These are phyloP conservation scores for Phataginus tricuspis DNA, from an alignment of 2,797 vertebrate genomes.

Conservation along the genomic window DNA sequence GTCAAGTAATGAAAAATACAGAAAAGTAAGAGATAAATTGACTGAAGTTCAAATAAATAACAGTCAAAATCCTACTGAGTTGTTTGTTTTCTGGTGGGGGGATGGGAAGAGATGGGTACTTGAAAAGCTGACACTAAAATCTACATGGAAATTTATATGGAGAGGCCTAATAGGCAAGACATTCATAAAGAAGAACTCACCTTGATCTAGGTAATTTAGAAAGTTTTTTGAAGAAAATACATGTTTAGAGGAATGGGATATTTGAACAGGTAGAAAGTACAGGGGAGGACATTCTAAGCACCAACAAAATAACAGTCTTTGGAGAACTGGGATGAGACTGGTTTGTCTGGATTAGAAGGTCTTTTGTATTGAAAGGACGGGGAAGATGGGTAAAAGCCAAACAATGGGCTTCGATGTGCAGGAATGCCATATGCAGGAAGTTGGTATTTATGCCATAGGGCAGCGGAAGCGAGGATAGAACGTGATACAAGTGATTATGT, in stretches of 20 bases:
- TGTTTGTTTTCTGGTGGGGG: background rate
- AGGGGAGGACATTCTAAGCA: background rate
- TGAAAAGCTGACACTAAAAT: background rate
- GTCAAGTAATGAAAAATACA: background rate
- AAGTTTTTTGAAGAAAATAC: background rate
- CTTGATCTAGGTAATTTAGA: background rate
- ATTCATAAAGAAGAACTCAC: background rate
- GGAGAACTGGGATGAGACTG: background rate
- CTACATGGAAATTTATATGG: background rate
- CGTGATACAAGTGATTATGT: fast-evolving
- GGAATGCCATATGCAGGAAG: background rate
- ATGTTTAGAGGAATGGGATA: background rate
- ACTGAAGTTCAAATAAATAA: background rate
- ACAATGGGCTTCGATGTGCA: background rate
- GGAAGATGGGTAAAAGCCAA: background rate
- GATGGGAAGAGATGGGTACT: background rate
- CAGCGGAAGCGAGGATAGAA: background rate
- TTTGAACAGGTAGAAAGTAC: background rate
- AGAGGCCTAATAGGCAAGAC: background rate
- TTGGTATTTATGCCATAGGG: background rate
- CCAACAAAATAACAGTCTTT: background rate
- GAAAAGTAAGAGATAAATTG: background rate
- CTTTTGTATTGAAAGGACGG: background rate
- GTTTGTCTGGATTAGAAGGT: background rate
- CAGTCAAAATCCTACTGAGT: background rate